A percentile compares a stretch with the other conserved stretches of the same genome.
Evolutionary conservation across 2,888 invertebrate species (phyloP).

Genomic region (Caprella mutica): DNA sequence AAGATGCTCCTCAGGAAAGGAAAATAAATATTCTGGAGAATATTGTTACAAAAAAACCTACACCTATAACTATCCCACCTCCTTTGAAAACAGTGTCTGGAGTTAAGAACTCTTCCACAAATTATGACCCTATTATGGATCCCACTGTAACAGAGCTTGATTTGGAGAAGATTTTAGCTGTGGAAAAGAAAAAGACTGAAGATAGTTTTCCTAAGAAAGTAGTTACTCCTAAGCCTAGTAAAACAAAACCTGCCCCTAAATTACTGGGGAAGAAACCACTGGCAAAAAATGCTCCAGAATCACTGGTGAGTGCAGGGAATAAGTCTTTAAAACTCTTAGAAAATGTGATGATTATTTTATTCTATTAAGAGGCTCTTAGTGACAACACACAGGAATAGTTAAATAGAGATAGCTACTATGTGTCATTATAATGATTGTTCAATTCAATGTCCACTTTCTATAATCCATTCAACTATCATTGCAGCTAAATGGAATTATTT

Average conservation of each 20-base stretch:
- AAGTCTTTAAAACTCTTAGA: background rate
- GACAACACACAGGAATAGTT: too few species aligned
- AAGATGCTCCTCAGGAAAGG: too few species aligned
- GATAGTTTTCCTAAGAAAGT: too few species aligned
- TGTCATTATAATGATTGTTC: too few species aligned
- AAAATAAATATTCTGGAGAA: too few species aligned
- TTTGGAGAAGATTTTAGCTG: conserved; percentile 4
- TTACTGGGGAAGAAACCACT: conserved; percentile 29
- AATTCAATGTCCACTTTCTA: background rate
- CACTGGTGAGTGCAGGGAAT: conserved; percentile 16
- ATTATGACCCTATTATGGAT: conserved; percentile 8
- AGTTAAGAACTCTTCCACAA: background rate
- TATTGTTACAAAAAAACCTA: too few species aligned
- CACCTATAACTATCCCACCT: too few species aligned
- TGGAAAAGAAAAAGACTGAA: conserved; percentile 3
- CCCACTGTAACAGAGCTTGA: conserved; percentile 3
- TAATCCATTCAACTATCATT: background rate
- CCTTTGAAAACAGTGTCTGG: too few species aligned
- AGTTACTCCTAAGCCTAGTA: too few species aligned
- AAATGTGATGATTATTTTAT: background rate
- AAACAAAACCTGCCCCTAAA: conserved; percentile 23
- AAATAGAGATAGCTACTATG: too few species aligned
- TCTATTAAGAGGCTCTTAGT: too few species aligned
- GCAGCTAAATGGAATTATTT: too few species aligned
- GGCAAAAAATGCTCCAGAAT: conserved; percentile 29